phyloP scores from a whole-genome alignment of 2,797 vertebrate species.

The Aplochiton taeniatus region DNA sequence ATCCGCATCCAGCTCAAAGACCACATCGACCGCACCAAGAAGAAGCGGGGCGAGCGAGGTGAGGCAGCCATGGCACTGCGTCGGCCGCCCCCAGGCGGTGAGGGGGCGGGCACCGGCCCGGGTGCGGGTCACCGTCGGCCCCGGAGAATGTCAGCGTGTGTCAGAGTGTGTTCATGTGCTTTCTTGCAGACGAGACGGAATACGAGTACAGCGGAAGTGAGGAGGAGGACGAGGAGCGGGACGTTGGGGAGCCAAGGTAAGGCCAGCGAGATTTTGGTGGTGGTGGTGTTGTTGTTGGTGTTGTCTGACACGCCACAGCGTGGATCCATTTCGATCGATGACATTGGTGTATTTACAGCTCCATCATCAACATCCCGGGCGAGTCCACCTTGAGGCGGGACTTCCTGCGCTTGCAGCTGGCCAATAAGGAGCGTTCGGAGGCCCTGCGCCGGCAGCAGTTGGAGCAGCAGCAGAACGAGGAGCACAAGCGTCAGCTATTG shows the following conservation, averaged over 20 bases:
- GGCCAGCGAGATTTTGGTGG: too few relatives aligned
- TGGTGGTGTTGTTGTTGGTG: too few relatives aligned
- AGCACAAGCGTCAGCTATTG: slow-evolving; percentile 95
- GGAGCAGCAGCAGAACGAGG: slow-evolving; percentile 98
- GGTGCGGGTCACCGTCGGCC: background rate
- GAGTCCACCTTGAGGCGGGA: slow-evolving; percentile 94
- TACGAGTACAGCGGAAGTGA: slow-evolving; percentile 98
- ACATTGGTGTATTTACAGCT: slow-evolving; percentile 68
- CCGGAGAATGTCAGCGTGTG: background rate
- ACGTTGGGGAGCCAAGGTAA: slow-evolving; percentile 90
- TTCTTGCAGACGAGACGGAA: slow-evolving; percentile 89
- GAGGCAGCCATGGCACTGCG: slow-evolving; percentile 34
- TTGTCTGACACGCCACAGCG: too few relatives aligned
- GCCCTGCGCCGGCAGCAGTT: slow-evolving; percentile 92
- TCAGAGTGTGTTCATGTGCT: slow-evolving; percentile 17
- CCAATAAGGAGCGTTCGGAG: slow-evolving; percentile 97
- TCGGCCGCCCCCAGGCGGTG: background rate
- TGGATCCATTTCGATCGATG: background rate
- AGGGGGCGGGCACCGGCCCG: background rate
- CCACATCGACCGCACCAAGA: slow-evolving; percentile 98
- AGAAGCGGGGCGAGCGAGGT: slow-evolving; percentile 96
- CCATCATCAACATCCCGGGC: slow-evolving; percentile 95
- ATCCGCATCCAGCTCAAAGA: slow-evolving; percentile 98
- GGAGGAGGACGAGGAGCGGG: slow-evolving; percentile 94
- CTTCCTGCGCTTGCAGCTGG: slow-evolving; percentile 95